These are phyloP conservation scores for Leiothrix lutea DNA, from an alignment of 2,113 vertebrate species.

Conservation along the genomic window DNA sequence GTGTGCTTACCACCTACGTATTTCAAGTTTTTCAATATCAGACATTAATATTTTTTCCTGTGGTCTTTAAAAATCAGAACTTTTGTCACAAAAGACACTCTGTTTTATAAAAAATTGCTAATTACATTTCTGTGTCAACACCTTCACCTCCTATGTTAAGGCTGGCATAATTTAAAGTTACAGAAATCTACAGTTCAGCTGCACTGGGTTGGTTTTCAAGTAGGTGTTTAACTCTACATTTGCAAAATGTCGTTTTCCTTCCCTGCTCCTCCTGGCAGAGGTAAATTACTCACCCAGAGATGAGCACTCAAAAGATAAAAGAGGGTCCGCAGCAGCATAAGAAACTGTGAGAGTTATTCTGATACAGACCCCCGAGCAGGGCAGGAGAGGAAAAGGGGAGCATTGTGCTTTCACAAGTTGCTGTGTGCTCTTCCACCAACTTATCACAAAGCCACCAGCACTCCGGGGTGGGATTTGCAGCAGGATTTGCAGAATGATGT, in stretches of 20 bases:
- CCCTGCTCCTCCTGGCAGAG: background rate
- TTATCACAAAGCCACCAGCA: background rate
- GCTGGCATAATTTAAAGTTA: background rate
- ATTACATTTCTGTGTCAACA: background rate
- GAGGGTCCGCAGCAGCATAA: background rate
- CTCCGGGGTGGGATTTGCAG: background rate
- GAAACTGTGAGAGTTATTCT: background rate
- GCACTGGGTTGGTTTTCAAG: background rate
- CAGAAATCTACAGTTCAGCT: background rate
- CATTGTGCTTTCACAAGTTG: no score
- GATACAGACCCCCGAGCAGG: accelerated
- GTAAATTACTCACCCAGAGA: background rate
- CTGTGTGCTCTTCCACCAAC: background rate
- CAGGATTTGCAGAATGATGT: background rate
- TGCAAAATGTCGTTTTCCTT: background rate
- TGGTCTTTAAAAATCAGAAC: background rate
- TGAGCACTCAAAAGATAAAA: background rate
- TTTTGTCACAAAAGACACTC: background rate
- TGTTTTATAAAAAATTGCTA: background rate
- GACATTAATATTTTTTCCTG: background rate
- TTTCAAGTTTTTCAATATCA: background rate
- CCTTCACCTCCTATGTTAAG: background rate
- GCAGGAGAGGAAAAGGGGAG: background rate
- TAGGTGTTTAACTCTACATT: background rate
- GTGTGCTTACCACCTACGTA: background rate